Base-by-base conservation (phyloP, 2,888 invertebrate species). In the Helobdella robusta region DNA sequence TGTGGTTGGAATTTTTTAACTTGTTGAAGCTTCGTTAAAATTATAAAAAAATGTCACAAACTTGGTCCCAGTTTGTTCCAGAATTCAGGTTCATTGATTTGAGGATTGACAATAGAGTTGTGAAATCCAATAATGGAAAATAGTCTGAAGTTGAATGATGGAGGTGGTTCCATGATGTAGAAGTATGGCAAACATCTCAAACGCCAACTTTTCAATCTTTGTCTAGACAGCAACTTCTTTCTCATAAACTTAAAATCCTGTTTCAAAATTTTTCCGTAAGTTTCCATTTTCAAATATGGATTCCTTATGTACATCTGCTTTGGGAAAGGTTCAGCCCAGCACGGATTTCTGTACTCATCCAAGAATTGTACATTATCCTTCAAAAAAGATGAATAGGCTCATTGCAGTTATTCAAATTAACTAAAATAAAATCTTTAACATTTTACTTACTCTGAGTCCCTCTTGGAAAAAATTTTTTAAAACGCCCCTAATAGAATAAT, bases 111-210 rank as follows among this genome's bases (percentile, higher is more conserved):
- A 25, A 67, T 30, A 32, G 40, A 63, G 2, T 63, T 63, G 35
- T 67, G 66, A 59, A 59, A 67, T 25, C 64, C 59, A 18, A 67
- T 59, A 46, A 59, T 46, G 46, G 54, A 59, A 56, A 36, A 64
- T 35, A 67, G 66, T 15, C 64, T 30, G 25, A 56, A 44, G 56
- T 34, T 46, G 48, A 44, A 58, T n/a, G 23, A 44, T n/a, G 66
- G 66, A 44, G 66, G 66, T 1, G 62, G 32, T 44, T 67, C 66
- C 64, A 67, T 63, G 46, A 64, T 20, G 64, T 67, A 67, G 62
- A 48, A 67, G 36, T 63, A 59, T 23, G 66, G 66, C 56, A 67
- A 35, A 50, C 66, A 67, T 25, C 66, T 52, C 23, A 50, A 30
- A 15, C 66, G 54, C 66, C 66, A 67, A 28, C 30, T 54, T 20